A percentile compares a stretch with the other conserved stretches of the same genome.
phyloP scores from a whole-genome alignment of 2,888 invertebrate species.

The Cataglyphis rosenhaueri region DNA sequence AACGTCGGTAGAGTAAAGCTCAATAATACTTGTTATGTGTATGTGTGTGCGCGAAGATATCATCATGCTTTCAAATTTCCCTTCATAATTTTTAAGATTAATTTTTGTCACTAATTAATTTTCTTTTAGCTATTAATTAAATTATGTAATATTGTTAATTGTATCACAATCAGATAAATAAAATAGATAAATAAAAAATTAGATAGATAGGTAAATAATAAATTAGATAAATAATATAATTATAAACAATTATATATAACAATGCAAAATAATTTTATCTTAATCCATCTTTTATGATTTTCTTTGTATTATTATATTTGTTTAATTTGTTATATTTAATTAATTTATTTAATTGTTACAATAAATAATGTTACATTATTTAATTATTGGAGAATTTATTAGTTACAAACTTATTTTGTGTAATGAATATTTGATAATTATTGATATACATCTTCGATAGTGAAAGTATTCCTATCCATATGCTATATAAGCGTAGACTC shows the following conservation, averaged over 20 bases:
- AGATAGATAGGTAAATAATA: background rate
- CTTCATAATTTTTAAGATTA: background rate
- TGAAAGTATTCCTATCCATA: conserved; percentile 3
- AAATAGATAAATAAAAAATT: background rate
- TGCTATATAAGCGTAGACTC: background rate
- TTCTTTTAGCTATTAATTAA: background rate
- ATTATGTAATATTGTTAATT: background rate
- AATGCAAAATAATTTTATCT: background rate
- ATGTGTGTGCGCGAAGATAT: background rate
- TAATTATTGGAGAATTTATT: background rate
- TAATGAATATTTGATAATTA: background rate
- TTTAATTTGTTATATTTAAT: conserved; percentile 3
- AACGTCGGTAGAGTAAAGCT: background rate
- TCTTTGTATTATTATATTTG: background rate
- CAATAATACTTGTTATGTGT: background rate
- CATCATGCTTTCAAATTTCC: background rate
- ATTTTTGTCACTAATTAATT: background rate
- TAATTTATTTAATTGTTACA: background rate
- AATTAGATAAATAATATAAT: background rate
- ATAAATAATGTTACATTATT: background rate
- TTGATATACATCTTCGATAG: conserved; percentile 1
- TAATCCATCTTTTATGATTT: background rate
- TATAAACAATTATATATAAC: background rate
- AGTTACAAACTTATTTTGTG: background rate
- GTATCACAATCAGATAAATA: background rate